Percentiles rank a stretch among this genome's conserved stretches.
These are phyloP conservation scores for Argyrosomus japonicus DNA, from an alignment of 2,113 vertebrate species.

Conservation along the genomic window DNA sequence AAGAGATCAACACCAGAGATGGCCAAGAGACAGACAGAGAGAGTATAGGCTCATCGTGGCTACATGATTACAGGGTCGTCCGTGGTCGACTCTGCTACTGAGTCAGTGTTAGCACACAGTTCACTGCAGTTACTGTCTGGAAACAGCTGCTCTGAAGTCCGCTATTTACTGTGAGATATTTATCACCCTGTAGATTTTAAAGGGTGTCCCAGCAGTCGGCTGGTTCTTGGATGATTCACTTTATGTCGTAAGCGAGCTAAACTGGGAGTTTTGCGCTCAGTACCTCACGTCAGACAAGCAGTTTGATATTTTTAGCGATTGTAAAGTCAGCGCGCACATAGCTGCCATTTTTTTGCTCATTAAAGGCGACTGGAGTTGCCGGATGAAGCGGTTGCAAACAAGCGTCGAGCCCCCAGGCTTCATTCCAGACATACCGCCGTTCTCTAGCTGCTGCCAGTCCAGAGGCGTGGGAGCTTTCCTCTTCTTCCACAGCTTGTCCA, in stretches of 20 bases:
- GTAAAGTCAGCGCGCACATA: too few species aligned
- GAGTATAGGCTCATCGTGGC: neutral
- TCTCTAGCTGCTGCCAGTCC: slow-evolving; percentile 92
- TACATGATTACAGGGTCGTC: too few species aligned
- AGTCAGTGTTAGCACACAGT: neutral
- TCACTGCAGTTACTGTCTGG: neutral
- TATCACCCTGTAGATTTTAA: too few species aligned
- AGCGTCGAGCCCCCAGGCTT: neutral
- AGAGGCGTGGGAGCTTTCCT: slow-evolving; percentile 95
- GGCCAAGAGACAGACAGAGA: neutral
- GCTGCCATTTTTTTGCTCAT: too few species aligned
- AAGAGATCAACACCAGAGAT: neutral
- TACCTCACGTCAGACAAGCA: too few species aligned
- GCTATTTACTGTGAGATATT: neutral
- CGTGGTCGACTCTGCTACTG: too few species aligned
- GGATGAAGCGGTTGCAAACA: neutral
- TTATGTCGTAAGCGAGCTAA: too few species aligned
- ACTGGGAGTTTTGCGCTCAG: too few species aligned
- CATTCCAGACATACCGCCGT: slow-evolving; percentile 82
- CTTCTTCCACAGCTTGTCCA: slow-evolving; percentile 99
- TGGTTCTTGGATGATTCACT: too few species aligned
- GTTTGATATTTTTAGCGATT: too few species aligned
- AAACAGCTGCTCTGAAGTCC: neutral
- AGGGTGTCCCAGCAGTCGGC: too few species aligned
- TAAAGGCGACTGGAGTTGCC: too few species aligned